Conservation (phyloP, 1,140 invertebrate genomes). For the Pogonus chalceus region DNA sequence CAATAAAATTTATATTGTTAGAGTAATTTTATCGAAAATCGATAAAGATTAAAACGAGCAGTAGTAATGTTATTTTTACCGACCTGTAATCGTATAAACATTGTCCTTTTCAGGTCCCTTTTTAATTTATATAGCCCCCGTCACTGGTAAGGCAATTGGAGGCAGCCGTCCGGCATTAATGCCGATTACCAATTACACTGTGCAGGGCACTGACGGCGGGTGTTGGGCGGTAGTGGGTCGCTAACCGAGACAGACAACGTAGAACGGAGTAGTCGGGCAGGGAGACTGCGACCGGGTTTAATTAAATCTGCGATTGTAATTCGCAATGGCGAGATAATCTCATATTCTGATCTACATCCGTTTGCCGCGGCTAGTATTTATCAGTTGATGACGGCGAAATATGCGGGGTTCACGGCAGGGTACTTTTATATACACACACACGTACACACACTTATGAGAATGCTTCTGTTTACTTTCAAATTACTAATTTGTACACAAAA, state of each 20-base stretch:
- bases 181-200: conserved; percentile 2
- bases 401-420: no score
- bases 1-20: no score
- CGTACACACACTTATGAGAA: no score
- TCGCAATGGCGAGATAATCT: conserved; percentile 6
- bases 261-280: neutral
- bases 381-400: no score
- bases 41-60: no score
- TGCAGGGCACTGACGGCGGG: neutral
- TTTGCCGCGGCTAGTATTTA: neutral
- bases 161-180: neutral
- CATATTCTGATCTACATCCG: conserved; percentile 3
- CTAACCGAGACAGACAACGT: neutral
- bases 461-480: no score
- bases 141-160: conserved; percentile 2
- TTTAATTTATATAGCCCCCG: no score
- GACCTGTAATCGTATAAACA: conserved; percentile 18
- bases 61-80: conserved; percentile 23
- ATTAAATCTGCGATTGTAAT: conserved; percentile 6
- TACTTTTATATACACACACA: no score
- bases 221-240: neutral
- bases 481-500: no score
- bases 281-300: conserved; percentile 1
- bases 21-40: no score
- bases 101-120: no score